phyloP scores from a whole-genome alignment of 2,888 invertebrate genomes.

The Plebejus melissa region DNA sequence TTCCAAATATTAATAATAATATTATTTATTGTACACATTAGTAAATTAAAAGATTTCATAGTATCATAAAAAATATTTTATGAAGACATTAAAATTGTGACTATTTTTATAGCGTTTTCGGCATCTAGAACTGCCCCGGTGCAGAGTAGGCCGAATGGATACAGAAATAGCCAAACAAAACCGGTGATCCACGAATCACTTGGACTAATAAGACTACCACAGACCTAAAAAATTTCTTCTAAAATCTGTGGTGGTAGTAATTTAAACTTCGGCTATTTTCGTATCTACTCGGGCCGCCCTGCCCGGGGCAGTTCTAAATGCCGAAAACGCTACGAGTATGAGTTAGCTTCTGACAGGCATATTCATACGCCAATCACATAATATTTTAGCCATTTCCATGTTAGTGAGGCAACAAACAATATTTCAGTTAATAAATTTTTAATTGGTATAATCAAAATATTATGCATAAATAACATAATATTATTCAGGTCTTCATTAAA shows the following conservation, averaged over 20 bases:
- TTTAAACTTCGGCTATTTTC: too few species aligned
- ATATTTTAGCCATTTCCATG: neutral
- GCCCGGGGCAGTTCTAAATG: too few species aligned
- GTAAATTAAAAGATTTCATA: slow-evolving; percentile 14
- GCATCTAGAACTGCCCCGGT: too few species aligned
- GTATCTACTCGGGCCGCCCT: too few species aligned
- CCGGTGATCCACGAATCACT: too few species aligned
- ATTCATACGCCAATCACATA: neutral
- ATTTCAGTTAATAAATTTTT: neutral
- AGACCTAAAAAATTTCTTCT: too few species aligned
- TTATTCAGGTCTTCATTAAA: slow-evolving; percentile 16
- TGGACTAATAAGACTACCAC: too few species aligned
- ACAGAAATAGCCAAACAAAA: too few species aligned
- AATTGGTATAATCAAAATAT: neutral
- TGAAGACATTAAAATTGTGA: slow-evolving; percentile 5
- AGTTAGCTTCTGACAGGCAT: neutral
- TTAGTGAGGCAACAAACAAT: slow-evolving; percentile 12
- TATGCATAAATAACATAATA: neutral
- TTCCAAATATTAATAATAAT: neutral
- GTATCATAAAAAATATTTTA: neutral
- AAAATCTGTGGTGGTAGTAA: too few species aligned
- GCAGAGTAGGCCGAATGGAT: too few species aligned
- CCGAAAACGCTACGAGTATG: too few species aligned
- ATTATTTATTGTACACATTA: neutral
- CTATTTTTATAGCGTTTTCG: neutral